These are phyloP conservation scores for Alentia gelatinosa DNA, from an alignment of 2,888 invertebrate species.

Conservation along the genomic window DNA sequence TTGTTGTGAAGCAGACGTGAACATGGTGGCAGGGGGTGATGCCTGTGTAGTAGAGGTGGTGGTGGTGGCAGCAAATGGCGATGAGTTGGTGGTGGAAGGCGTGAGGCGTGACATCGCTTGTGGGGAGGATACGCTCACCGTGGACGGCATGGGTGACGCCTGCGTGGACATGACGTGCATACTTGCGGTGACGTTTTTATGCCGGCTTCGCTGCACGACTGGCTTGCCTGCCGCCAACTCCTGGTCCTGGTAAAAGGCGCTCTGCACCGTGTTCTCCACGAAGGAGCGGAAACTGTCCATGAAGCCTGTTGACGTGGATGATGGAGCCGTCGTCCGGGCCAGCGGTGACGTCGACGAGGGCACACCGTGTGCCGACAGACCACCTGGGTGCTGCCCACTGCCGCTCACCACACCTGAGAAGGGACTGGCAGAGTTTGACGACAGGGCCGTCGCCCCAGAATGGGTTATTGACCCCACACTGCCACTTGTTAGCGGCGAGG, in stretches of 20 bases:
- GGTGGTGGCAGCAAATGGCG: conserved; percentile 10
- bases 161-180: conserved; percentile 3
- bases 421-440: neutral
- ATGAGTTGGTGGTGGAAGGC: conserved; percentile 12
- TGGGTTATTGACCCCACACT: neutral
- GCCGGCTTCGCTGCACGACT: neutral
- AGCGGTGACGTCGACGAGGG: conserved; percentile 80
- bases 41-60: conserved; percentile 54
- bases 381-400: neutral
- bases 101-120: neutral
- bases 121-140: neutral
- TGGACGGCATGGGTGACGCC: conserved; percentile 52
- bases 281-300: conserved; percentile 79
- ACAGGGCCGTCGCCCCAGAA: neutral
- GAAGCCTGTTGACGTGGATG: conserved; percentile 84
- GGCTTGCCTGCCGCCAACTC: conserved; percentile 60
- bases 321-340: conserved; percentile 85
- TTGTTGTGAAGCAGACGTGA: neutral
- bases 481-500: conserved; percentile 41
- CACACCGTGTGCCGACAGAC: conserved; percentile 45
- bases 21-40: neutral
- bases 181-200: neutral
- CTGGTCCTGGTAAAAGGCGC: conserved; percentile 75
- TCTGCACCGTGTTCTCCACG: conserved; percentile 79
- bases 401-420: neutral